phyloP scores from a whole-genome alignment of 2,113 vertebrate species.

The Zapornia atra region DNA sequence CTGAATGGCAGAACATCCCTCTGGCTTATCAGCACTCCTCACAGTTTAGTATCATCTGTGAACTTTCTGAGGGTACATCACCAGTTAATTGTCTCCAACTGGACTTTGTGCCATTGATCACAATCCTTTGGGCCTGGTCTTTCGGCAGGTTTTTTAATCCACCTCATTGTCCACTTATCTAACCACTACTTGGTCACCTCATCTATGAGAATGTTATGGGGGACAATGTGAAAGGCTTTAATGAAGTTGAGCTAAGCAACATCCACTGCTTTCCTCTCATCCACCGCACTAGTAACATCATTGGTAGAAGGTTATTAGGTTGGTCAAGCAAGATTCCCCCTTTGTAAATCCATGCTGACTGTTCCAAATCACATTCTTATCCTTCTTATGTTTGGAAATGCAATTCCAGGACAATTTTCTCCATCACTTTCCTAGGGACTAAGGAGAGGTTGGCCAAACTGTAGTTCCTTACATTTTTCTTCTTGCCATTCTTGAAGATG shows the following conservation, averaged over 20 bases:
- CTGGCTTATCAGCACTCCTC: background rate
- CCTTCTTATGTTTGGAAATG: background rate
- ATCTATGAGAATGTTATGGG: background rate
- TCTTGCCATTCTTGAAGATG: background rate
- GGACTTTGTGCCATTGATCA: background rate
- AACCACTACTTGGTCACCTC: background rate
- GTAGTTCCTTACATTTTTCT: background rate
- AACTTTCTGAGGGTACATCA: background rate
- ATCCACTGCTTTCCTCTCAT: background rate
- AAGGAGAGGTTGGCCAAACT: background rate
- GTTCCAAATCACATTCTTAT: background rate
- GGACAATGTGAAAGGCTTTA: background rate
- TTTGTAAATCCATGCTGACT: background rate
- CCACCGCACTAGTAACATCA: no score
- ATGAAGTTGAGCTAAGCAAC: background rate
- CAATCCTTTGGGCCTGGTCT: no score
- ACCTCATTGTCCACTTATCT: background rate
- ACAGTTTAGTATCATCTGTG: background rate
- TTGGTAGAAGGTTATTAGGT: background rate
- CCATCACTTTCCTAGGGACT: background rate
- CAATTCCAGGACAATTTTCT: background rate
- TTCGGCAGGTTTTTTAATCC: background rate
- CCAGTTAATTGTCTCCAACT: background rate
- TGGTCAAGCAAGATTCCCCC: background rate
- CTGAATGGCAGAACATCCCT: background rate